Conservation (phyloP, 2,797 vertebrate genomes). For the Lacerta agilis region DNA sequence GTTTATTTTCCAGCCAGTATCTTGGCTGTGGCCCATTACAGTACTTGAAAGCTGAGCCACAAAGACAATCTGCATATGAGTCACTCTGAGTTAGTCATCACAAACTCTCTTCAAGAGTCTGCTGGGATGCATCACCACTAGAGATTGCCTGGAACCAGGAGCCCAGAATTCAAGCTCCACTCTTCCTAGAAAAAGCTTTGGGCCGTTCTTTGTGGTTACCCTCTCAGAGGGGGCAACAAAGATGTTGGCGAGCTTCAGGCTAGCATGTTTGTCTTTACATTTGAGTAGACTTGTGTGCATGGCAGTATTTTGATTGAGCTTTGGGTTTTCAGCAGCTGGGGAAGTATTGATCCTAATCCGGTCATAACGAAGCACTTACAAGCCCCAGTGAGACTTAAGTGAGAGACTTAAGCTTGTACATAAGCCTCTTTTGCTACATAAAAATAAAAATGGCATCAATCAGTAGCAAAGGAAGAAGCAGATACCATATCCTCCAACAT, state of each 20-base stretch:
- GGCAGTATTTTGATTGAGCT: background rate
- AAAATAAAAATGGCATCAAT: background rate
- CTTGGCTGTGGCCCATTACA: background rate
- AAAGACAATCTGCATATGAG: background rate
- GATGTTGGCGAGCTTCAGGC: background rate
- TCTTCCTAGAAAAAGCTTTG: background rate
- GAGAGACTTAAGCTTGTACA: background rate
- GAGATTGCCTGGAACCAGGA: background rate
- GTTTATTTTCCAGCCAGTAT: conserved; percentile 9
- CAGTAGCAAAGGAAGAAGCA: background rate
- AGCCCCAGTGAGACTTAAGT: background rate
- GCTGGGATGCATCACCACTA: background rate
- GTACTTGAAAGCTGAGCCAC: conserved; percentile 11
- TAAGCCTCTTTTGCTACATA: no score
- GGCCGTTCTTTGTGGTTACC: background rate
- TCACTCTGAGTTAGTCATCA: conserved; percentile 4
- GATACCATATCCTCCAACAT: background rate
- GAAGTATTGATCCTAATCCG: background rate
- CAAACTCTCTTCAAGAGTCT: background rate
- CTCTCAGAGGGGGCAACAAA: background rate
- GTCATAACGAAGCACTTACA: background rate
- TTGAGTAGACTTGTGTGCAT: background rate
- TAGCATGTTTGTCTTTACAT: background rate
- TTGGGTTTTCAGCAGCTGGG: background rate
- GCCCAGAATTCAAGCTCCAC: background rate